Conservation (phyloP, 2,888 invertebrate species). For the Harpagoxenus sublaevis region DNA sequence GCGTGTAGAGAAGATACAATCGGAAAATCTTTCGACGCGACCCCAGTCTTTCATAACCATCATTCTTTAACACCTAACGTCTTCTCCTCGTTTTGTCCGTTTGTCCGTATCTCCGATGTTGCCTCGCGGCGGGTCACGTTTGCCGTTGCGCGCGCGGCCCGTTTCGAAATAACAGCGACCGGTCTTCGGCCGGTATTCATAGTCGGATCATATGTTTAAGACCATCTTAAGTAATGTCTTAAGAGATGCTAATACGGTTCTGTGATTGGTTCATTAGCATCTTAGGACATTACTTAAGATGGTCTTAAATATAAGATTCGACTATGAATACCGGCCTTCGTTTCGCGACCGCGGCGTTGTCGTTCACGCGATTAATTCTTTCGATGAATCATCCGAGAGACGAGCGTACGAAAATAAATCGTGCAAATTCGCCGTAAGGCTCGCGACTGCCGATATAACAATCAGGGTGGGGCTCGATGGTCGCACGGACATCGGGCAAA, state of each 20-base stretch:
- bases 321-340: not conserved
- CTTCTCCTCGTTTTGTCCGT: not conserved
- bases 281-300: no score
- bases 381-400: conserved; percentile 18
- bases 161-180: conserved; percentile 3
- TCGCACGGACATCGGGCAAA: conserved; percentile 71
- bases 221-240: no score
- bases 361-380: conserved; percentile 24
- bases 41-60: not conserved
- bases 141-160: not conserved
- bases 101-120: not conserved
- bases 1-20: not conserved
- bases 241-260: no score
- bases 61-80: not conserved
- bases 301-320: no score
- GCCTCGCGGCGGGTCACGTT: not conserved
- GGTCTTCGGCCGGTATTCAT: not conserved
- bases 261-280: no score
- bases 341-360: not conserved
- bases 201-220: no score
- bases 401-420: conserved; percentile 30
- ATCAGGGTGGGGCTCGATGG: conserved; percentile 74
- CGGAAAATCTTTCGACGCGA: not conserved
- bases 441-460: conserved; percentile 48
- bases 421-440: conserved; percentile 29